Evolutionary conservation across 2,113 vertebrate genomes (phyloP).

Genomic region (Apodemus speciosus): DNA sequence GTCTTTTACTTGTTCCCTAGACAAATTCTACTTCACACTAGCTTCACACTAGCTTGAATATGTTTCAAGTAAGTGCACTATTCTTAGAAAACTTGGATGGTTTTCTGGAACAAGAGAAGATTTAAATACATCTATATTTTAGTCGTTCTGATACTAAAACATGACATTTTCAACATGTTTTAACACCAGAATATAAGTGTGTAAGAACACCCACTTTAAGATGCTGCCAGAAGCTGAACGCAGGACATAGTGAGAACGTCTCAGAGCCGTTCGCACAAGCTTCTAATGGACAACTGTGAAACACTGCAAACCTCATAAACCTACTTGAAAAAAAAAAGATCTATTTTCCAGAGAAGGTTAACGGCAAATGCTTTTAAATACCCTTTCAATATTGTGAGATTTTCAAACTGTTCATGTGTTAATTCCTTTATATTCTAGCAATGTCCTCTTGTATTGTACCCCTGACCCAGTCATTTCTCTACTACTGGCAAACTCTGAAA

Average conservation of each 20-base stretch:
- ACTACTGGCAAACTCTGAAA: constrained; percentile 8
- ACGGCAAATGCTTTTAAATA: not conserved
- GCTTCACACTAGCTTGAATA: not conserved
- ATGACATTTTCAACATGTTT: not conserved
- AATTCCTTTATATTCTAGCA: not conserved
- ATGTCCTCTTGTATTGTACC: not conserved
- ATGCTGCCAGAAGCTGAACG: not conserved
- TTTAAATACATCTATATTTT: not conserved
- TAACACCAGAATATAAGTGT: not conserved
- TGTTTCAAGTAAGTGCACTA: not conserved
- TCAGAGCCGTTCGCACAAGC: not conserved
- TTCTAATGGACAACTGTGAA: not conserved
- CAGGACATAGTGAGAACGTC: not conserved
- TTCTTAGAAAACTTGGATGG: not conserved
- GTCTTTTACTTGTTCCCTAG: not conserved
- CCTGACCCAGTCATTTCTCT: constrained; percentile 16
- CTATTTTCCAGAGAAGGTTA: constrained; percentile 33
- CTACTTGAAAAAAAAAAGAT: not conserved
- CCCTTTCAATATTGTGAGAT: not conserved
- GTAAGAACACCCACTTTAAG: not conserved
- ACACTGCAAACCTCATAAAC: not conserved
- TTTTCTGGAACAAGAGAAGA: not conserved
- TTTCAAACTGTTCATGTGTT: not conserved
- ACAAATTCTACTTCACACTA: not conserved
- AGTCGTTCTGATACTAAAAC: not conserved